Percentiles rank a stretch among this genome's conserved stretches.
Conservation (phyloP, 1,140 invertebrate genomes). For the Hydropsyche tenuis region DNA sequence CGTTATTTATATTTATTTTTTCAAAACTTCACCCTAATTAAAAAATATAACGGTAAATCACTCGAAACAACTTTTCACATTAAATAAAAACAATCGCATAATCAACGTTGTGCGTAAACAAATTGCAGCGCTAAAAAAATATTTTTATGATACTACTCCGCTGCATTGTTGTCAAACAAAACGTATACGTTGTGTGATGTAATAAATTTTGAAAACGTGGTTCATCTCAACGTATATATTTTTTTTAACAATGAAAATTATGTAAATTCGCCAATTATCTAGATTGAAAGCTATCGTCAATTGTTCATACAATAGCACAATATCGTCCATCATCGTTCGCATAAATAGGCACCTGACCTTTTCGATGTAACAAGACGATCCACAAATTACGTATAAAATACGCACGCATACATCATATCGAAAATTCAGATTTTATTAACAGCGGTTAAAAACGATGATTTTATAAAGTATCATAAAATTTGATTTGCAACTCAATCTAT, state of each 20-base stretch:
- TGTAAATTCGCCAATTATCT: conserved; percentile 24
- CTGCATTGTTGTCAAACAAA: not conserved
- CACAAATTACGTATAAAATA: conserved; percentile 12
- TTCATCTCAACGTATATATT: not conserved
- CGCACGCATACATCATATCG: not conserved
- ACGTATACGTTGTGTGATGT: not conserved
- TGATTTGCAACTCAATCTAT: conserved; percentile 8
- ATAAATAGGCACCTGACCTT: conserved; percentile 5
- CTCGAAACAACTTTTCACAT: not conserved
- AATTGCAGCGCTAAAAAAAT: too few relatives aligned
- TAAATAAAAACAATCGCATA: not conserved
- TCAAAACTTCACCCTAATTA: not conserved
- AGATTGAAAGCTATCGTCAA: conserved; percentile 1
- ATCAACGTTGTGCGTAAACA: not conserved
- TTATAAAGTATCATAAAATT: too few relatives aligned
- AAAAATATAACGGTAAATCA: not conserved
- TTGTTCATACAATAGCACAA: not conserved
- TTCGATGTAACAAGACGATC: not conserved
- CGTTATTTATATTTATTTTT: conserved; percentile 14
- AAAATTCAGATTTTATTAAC: too few relatives aligned
- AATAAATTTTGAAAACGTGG: not conserved
- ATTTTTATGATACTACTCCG: not conserved
- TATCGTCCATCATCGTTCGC: conserved; percentile 10
- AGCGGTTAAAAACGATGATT: too few relatives aligned
- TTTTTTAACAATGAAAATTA: conserved; percentile 23